Conservation (phyloP, 53 echinoderm and acorn worm genomes). For the Luidia sarsii region DNA sequence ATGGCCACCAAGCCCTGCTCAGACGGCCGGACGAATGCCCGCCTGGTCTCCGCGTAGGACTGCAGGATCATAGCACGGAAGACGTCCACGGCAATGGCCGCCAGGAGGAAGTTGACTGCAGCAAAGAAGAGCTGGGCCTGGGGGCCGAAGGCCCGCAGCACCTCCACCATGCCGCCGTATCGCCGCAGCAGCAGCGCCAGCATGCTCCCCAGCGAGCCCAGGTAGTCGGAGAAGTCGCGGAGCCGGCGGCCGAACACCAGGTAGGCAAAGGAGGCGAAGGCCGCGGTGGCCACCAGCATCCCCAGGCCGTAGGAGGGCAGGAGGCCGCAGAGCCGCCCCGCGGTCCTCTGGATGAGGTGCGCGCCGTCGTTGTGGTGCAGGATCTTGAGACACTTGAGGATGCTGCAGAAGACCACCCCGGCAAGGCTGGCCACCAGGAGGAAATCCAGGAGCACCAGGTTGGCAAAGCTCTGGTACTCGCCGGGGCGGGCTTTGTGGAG, state of each 20-base stretch:
- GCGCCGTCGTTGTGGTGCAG: constrained; percentile 87
- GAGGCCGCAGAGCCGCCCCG: constrained; percentile 34
- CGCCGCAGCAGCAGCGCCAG: constrained; percentile 69
- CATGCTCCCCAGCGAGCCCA: constrained; percentile 60
- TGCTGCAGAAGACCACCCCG: constrained; percentile 70
- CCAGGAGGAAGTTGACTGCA: constrained; percentile 45
- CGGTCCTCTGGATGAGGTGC: constrained; percentile 64
- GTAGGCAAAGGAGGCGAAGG: constrained; percentile 53
- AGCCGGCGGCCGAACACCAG: constrained; percentile 64
- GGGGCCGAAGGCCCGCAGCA: constrained; percentile 49
- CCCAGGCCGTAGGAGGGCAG: constrained; percentile 44
- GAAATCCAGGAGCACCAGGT: constrained; percentile 58
- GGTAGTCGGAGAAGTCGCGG: constrained; percentile 60
- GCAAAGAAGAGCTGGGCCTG: constrained; percentile 61
- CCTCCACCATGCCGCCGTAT: constrained; percentile 68
- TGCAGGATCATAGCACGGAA: constrained; percentile 66
- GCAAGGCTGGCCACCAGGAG: constrained; percentile 48
- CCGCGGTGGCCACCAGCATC: constrained; percentile 44
- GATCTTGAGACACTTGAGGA: constrained; percentile 83
- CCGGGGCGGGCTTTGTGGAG: constrained; percentile 23
- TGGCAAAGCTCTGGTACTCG: constrained; percentile 63
- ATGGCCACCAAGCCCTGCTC: constrained; percentile 60
- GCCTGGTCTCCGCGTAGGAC: constrained; percentile 44
- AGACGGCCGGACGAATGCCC: not conserved
- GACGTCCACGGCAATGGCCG: constrained; percentile 70